phyloP scores from a whole-genome alignment of 2,113 vertebrate species.

The Genyomyrus donnyi region DNA sequence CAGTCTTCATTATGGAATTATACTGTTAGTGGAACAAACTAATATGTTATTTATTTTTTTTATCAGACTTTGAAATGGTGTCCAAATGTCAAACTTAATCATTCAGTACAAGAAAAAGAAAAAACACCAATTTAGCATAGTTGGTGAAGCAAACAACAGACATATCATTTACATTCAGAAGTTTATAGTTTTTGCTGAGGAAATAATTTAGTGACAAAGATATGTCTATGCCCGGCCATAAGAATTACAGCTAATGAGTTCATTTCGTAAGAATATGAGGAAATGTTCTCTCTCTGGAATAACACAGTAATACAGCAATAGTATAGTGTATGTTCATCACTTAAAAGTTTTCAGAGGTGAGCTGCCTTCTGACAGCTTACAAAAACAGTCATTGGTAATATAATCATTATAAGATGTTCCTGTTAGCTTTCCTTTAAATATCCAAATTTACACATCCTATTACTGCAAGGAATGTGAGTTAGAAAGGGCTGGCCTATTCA shows the following conservation, averaged over 20 bases:
- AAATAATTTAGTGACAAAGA: neutral
- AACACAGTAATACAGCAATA: neutral
- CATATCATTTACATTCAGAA: neutral
- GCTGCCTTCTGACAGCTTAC: neutral
- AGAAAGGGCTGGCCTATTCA: neutral
- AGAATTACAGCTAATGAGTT: neutral
- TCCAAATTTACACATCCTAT: neutral
- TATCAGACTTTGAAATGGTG: neutral
- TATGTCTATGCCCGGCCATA: neutral
- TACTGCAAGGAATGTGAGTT: neutral
- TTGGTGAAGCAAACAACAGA: neutral
- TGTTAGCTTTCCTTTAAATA: neutral
- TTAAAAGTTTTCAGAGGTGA: neutral
- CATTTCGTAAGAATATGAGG: neutral
- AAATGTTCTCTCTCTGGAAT: neutral
- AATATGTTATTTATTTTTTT: neutral
- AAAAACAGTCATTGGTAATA: neutral
- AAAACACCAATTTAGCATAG: neutral
- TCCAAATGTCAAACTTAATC: neutral
- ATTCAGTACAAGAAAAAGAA: neutral
- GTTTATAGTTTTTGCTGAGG: neutral
- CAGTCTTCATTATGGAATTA: conserved; percentile 1
- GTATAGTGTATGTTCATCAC: neutral
- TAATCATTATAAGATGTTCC: neutral
- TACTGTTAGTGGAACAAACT: conserved; percentile 2